Percentiles rank a stretch among this genome's conserved stretches.
phyloP scores from a whole-genome alignment of 1,140 invertebrate genomes.

The Xylocopa sonorina region DNA sequence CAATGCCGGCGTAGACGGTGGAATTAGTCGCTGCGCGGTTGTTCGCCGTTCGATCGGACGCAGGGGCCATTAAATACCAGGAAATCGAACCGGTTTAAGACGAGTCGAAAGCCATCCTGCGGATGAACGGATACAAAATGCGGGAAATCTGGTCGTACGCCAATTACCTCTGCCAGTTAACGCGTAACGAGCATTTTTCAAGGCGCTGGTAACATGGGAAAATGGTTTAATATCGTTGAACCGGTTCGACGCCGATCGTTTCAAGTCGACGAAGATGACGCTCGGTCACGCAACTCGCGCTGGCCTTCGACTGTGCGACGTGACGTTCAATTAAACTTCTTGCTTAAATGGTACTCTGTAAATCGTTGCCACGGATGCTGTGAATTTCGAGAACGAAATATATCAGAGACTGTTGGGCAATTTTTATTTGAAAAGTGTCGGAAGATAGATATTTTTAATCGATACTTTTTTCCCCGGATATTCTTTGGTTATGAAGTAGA shows the following conservation, averaged over 20 bases:
- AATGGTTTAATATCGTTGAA: slow-evolving; percentile 26
- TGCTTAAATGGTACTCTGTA: too few relatives aligned
- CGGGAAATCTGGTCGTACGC: background rate
- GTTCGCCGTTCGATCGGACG: slow-evolving; percentile 6
- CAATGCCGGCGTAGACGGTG: background rate
- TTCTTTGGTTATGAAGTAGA: too few relatives aligned
- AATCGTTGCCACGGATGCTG: too few relatives aligned
- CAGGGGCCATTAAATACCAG: slow-evolving; percentile 19
- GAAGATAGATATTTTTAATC: too few relatives aligned
- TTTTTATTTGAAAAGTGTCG: too few relatives aligned
- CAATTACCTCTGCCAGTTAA: slow-evolving; percentile 19
- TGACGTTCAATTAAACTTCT: too few relatives aligned
- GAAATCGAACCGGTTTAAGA: slow-evolving; percentile 44
- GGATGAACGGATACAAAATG: background rate
- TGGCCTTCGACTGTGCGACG: too few relatives aligned
- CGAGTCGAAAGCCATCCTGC: slow-evolving; percentile 2
- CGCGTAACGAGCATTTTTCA: background rate
- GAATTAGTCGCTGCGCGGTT: slow-evolving; percentile 28
- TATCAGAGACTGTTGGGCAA: too few relatives aligned
- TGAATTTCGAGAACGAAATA: too few relatives aligned
- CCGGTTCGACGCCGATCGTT: slow-evolving; percentile 18
- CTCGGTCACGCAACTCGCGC: background rate
- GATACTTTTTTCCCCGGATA: too few relatives aligned
- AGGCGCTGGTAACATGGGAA: background rate
- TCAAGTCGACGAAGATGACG: background rate